A percentile compares a stretch with the other conserved stretches of the same genome.
Conservation (phyloP, 2,888 invertebrate species). For the Tetanocera ferruginea region DNA sequence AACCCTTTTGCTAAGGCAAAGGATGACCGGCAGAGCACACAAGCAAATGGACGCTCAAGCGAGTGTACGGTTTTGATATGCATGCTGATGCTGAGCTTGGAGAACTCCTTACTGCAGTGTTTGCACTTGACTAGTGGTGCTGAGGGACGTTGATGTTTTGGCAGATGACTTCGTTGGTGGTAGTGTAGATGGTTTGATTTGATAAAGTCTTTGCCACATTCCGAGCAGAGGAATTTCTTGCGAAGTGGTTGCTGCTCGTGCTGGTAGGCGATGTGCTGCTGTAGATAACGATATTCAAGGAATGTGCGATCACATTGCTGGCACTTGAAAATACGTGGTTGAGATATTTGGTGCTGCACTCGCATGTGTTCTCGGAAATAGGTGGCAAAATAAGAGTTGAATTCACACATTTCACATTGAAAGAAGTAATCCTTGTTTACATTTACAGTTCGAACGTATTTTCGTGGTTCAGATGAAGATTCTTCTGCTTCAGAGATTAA, state of each 20-base stretch:
- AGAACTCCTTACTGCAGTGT: slow-evolving; percentile 23
- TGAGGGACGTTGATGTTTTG: slow-evolving; percentile 11
- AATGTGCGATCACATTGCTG: slow-evolving; percentile 18
- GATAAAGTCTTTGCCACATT: slow-evolving; percentile 26
- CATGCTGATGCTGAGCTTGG: slow-evolving; percentile 21
- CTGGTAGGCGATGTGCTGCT: slow-evolving; percentile 24
- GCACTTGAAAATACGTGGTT: slow-evolving; percentile 35
- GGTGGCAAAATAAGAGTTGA: slow-evolving; percentile 28
- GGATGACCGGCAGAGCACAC: slow-evolving; percentile 11
- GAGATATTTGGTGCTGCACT: background rate
- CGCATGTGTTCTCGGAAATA: slow-evolving; percentile 31
- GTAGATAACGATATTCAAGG: slow-evolving; percentile 31
- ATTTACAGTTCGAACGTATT: slow-evolving; percentile 35
- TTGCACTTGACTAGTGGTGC: slow-evolving; percentile 18
- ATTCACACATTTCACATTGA: slow-evolving; percentile 28
- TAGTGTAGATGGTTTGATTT: slow-evolving; percentile 31
- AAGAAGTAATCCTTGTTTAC: slow-evolving; percentile 34
- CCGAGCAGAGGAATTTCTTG: slow-evolving; percentile 28
- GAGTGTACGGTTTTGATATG: slow-evolving; percentile 29
- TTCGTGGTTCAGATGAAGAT: background rate
- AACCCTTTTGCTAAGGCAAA: slow-evolving; percentile 27
- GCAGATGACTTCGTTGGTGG: slow-evolving; percentile 34
- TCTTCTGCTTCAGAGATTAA: background rate
- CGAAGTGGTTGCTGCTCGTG: slow-evolving; percentile 26
- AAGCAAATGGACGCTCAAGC: slow-evolving; percentile 18